phyloP scores from a whole-genome alignment of 2,797 vertebrate species.

The Tokudaia tokunoshimensis region DNA sequence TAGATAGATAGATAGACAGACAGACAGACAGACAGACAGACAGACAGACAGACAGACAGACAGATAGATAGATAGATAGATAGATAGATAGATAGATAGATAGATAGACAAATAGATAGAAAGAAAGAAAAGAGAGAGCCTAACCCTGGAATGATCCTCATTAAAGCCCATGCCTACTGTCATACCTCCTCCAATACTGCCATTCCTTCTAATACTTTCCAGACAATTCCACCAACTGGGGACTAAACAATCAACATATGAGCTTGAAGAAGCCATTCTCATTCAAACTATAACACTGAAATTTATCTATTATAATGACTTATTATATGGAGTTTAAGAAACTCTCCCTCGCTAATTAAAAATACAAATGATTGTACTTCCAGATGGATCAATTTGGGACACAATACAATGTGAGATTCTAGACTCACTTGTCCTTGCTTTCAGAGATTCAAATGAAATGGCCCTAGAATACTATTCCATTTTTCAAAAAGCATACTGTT shows the following conservation, averaged over 20 bases:
- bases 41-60: too few relatives aligned
- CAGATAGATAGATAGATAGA: background rate
- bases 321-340: constrained; percentile 24
- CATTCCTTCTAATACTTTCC: background rate
- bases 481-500: background rate
- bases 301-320: constrained; percentile 61
- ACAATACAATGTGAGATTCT: background rate
- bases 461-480: background rate
- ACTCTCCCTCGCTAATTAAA: constrained; percentile 26
- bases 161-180: too few relatives aligned
- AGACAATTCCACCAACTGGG: background rate
- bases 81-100: too few relatives aligned
- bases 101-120: background rate
- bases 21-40: too few relatives aligned
- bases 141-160: background rate
- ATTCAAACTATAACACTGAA: background rate
- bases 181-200: background rate
- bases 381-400: constrained; percentile 30
- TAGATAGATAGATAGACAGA: background rate
- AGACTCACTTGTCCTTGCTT: too few relatives aligned
- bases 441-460: background rate
- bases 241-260: background rate
- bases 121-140: background rate
- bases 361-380: background rate
- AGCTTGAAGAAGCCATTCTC: background rate